Evolutionary conservation across 1,140 invertebrate species (phyloP), one percentile per base, ranked within the genome.

Genomic region (Cydia pomonella): DNA sequence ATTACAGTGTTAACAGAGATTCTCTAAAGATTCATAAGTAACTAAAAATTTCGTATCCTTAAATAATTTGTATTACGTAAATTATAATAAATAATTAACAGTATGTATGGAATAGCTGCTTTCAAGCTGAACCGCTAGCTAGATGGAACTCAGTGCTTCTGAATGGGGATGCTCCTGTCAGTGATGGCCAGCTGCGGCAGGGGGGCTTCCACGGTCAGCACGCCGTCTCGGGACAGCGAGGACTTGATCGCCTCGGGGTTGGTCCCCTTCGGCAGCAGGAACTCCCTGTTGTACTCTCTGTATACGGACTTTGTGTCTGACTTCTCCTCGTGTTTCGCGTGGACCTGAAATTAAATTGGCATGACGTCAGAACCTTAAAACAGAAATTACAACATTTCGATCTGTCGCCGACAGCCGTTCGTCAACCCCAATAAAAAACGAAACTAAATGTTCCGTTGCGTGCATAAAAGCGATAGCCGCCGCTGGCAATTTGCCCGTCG

Each of bases 241-340:
- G 97, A 98, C 90, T 97, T 97, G 92, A 98, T 98, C 62, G 95
- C 95, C 93, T 98, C 97, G 0, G 98, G 97, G 93, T 98, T 98
- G 38, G 97, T 98, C 78, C 97, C 98, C 91, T 98, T 97, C 4
- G 98, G 98, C 84, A 99, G 93, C 86, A 98, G 94, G 94, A 99
- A 99, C 94, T 99, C 98, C 77, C 98, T 95, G 91, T 98, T 99
- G 95, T 98, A 99, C 91, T 99, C 98, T 90, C 98, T 95, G 94
- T 98, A 99, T 2, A 98, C 97, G 25, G 97, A 97, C 94, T 98
- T 98, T 82, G 96, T 98, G 89, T 98, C 98, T 41, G 97, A 96
- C 89, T 98, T 98, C 92, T 99, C 98, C 93, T 99, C 98, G 91
- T 99, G 98, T 93, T 98, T 98, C 73, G 98, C 98, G 87, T 98